Conservation (phyloP, 2,888 invertebrate species). For the Coremacera marginata region DNA sequence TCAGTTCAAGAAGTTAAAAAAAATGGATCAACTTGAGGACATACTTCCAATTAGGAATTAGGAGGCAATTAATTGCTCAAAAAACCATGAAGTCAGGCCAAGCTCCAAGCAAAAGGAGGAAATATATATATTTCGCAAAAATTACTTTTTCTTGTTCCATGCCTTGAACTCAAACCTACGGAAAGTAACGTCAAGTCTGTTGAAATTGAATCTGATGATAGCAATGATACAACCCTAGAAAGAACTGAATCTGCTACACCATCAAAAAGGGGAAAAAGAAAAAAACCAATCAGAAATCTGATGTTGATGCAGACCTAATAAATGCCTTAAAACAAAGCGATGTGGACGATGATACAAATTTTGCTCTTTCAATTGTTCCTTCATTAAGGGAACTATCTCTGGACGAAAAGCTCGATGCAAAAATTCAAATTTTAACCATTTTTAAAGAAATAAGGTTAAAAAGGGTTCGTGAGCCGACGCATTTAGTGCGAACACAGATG, state of each 20-base stretch:
- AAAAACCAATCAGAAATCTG: not conserved
- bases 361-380: conserved; percentile 28
- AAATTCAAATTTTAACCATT: conserved; percentile 29
- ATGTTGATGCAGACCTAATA: conserved; percentile 30
- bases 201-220: not conserved
- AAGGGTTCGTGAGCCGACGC: no score
- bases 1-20: not conserved
- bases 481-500: no score
- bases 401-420: conserved; percentile 31
- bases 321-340: conserved; percentile 21
- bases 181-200: not conserved
- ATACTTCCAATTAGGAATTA: no score
- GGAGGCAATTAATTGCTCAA: conserved; percentile 15
- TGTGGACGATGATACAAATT: no score
- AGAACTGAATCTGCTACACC: not conserved
- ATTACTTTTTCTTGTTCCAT: conserved; percentile 27
- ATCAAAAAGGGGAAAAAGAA: not conserved
- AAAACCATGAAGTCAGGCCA: conserved; percentile 26
- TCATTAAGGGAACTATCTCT: conserved; percentile 22
- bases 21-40: conserved; percentile 10
- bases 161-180: conserved; percentile 20
- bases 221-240: not conserved
- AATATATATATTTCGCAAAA: conserved; percentile 33
- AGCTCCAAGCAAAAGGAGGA: conserved; percentile 23
- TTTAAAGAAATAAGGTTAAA: conserved; percentile 25